Conservation (phyloP, 1,140 invertebrate genomes). For the honey bee (Apis mellifera) region DNA sequence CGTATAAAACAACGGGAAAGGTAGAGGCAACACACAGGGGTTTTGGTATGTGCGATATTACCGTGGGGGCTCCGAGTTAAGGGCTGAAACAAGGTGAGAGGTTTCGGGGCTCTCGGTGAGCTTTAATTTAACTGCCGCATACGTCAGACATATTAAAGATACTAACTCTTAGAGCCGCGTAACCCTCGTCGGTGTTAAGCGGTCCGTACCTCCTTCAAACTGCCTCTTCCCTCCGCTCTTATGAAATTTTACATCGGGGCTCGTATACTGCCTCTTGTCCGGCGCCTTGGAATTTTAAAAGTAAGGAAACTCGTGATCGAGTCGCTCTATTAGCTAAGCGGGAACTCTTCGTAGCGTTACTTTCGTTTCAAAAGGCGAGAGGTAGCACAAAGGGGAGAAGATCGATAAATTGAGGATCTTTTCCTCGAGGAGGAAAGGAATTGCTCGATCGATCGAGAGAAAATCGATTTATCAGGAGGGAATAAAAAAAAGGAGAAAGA, state of each 20-base stretch:
- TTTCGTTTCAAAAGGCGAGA: not conserved
- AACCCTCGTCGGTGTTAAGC: conserved; percentile 51
- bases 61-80: conserved; percentile 52
- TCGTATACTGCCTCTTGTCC: conserved; percentile 24
- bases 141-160: conserved; percentile 68
- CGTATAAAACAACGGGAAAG: conserved; percentile 28
- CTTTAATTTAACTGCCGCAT: conserved; percentile 71
- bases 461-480: not conserved
- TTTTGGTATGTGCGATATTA: conserved; percentile 65
- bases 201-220: conserved; percentile 52
- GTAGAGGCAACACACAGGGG: conserved; percentile 2
- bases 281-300: conserved; percentile 16
- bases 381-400: not conserved
- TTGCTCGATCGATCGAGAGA: not conserved
- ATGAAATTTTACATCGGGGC: conserved; percentile 50
- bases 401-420: not conserved
- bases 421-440: not conserved
- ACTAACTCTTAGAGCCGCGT: conserved; percentile 55
- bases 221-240: conserved; percentile 41
- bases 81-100: conserved; percentile 57
- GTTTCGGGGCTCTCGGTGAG: conserved; percentile 41
- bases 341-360: not conserved
- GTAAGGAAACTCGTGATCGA: not conserved
- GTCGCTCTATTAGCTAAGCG: not conserved
- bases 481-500: too few relatives aligned